These are phyloP conservation scores for Trypoxylus dichotomus DNA, from an alignment of 1,140 invertebrate species.

Conservation along the genomic window DNA sequence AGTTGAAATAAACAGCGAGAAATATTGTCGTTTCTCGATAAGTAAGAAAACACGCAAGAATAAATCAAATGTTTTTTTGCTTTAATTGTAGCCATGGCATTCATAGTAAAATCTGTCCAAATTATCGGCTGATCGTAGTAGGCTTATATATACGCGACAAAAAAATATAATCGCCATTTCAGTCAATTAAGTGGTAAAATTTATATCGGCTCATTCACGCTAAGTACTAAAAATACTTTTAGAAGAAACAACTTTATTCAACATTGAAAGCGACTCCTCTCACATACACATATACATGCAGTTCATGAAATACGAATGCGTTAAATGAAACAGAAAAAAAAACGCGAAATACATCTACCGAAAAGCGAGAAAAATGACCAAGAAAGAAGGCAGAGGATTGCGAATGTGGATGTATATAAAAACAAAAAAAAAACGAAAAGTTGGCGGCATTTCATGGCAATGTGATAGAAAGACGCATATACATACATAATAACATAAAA, in stretches of 20 bases:
- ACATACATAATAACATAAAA: constrained; percentile 10
- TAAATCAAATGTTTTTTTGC: too few species aligned
- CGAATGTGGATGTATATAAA: neutral
- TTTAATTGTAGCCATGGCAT: too few species aligned
- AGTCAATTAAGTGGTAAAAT: neutral
- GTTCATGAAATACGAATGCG: neutral
- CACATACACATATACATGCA: neutral
- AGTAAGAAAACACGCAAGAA: too few species aligned
- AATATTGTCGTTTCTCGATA: too few species aligned
- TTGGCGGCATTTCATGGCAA: neutral
- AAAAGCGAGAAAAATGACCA: constrained; percentile 1
- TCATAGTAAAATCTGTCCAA: neutral
- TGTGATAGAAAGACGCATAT: neutral
- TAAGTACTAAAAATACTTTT: constrained; percentile 11
- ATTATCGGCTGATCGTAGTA: neutral
- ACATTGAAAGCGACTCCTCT: neutral
- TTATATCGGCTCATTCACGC: neutral
- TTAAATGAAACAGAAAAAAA: neutral
- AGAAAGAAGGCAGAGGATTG: neutral
- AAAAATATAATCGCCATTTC: neutral
- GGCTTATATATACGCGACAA: too few species aligned
- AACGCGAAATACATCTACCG: neutral
- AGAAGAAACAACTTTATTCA: neutral
- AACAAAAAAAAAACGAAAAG: neutral
- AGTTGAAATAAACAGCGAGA: neutral